Percentiles rank a stretch among this genome's conserved stretches.
Conservation (phyloP, 2,888 invertebrate species). For the Rhaphigaster nebulosa region DNA sequence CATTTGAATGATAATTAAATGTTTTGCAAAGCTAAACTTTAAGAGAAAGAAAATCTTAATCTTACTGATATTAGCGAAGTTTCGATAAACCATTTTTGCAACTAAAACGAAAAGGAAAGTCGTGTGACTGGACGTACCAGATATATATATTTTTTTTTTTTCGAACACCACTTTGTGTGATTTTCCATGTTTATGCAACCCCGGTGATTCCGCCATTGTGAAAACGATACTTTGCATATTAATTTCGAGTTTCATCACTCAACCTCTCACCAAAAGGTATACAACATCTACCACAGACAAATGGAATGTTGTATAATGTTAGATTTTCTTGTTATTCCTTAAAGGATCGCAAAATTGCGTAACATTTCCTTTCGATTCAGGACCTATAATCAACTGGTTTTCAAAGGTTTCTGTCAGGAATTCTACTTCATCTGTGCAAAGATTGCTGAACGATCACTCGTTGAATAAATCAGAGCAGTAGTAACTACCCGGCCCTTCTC, state of each 20-base stretch:
- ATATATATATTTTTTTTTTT: too few relatives aligned
- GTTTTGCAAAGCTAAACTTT: too few relatives aligned
- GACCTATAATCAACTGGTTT: constrained; percentile 10
- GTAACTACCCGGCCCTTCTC: background rate
- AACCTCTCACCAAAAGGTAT: background rate
- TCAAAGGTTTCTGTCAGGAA: background rate
- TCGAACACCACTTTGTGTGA: too few relatives aligned
- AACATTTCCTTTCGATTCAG: constrained; percentile 7
- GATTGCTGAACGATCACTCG: background rate
- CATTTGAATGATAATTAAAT: too few relatives aligned
- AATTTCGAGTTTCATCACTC: background rate
- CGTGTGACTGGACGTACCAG: too few relatives aligned
- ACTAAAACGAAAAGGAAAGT: too few relatives aligned
- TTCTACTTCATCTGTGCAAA: constrained; percentile 26
- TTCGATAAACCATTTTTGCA: too few relatives aligned
- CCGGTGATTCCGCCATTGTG: background rate
- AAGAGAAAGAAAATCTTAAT: too few relatives aligned
- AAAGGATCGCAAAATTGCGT: background rate
- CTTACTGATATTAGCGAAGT: too few relatives aligned
- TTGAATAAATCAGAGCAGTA: constrained; percentile 19
- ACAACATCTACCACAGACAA: background rate
- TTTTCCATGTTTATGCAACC: background rate
- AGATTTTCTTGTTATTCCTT: constrained; percentile 32
- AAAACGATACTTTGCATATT: background rate
- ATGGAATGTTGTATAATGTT: background rate